A percentile compares a stretch with the other conserved stretches of the same genome.
phyloP scores from a whole-genome alignment of 2,113 vertebrate genomes.

The Arothron firmamentum region DNA sequence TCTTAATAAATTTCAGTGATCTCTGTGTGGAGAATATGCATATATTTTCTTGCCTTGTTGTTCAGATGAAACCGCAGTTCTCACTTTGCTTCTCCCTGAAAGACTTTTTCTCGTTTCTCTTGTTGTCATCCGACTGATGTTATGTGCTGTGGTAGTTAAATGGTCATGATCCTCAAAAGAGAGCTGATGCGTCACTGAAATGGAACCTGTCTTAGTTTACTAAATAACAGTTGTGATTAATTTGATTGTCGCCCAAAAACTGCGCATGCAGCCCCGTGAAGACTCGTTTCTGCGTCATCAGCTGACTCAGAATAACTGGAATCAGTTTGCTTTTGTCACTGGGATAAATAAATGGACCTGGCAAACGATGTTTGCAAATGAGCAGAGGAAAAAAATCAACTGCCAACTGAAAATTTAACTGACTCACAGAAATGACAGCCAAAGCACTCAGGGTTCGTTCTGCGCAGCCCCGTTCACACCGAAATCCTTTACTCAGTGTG shows the following conservation, averaged over 20 bases:
- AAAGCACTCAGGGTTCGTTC: not conserved
- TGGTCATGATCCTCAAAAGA: slow-evolving; percentile 54
- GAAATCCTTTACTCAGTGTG: not conserved
- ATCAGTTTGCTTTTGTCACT: not conserved
- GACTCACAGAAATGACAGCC: no score
- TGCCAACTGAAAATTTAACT: no score
- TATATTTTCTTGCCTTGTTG: not conserved
- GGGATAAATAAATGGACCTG: not conserved
- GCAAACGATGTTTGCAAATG: not conserved
- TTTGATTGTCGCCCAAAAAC: not conserved
- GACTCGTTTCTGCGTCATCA: slow-evolving; percentile 3
- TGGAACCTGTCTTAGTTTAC: not conserved
- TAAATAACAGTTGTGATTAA: not conserved
- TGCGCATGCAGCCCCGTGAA: not conserved
- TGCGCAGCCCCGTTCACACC: not conserved
- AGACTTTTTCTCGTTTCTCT: not conserved
- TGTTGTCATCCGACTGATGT: no score
- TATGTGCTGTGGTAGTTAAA: slow-evolving; percentile 24
- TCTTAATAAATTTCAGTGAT: no score
- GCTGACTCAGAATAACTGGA: slow-evolving; percentile 11
- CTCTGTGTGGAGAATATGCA: no score
- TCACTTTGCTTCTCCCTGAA: not conserved
- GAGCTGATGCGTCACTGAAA: slow-evolving; percentile 22
- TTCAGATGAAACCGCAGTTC: slow-evolving; percentile 8
- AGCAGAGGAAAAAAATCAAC: not conserved